Base-by-base conservation (phyloP, 2,113 vertebrate species). In the Oryzias javanicus region DNA sequence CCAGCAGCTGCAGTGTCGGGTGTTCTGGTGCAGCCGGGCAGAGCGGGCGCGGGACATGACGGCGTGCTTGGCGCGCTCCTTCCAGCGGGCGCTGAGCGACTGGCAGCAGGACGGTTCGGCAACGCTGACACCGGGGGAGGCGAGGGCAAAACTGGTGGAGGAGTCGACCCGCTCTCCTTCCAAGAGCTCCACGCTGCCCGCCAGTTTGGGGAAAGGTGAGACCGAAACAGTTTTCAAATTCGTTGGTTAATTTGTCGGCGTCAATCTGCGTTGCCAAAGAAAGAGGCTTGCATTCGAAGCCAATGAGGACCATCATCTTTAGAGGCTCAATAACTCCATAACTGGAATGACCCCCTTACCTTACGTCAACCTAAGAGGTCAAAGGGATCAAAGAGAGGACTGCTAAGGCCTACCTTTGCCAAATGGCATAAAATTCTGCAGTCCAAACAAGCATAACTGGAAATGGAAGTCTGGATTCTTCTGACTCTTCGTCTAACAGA, bases 1-100 rank as follows among this genome's bases (percentile, higher is more conserved):
- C 2, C 90, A 92, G 81, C 91, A 93, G 88, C 89, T 93, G 78
- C 91, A 92, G 74, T 93, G 92, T 40, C 83, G 91, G 1, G 91
- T 92, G 42, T 93, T 93, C 80, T 92, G 91, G 90, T 93, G 92
- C 84, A 91, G 87, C 70, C 86, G 90, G 27, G 90, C 90, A 0
- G 91, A 93, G 81, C 74, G 90, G 42, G 91, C 90, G 0, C 81
- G 75, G 0, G 91, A 92, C 81, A 90, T 93, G 88, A 92, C 91
- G 0, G 81, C 87, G 0, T 93, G 92, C 6, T 74, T 93, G 79
- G 92, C 91, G 0, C 70, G 53, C 14, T 92, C 91, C n/a, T 93
- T 93, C 74, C 89, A 93, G 82, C 74, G 69, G 27, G 92, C 92
- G 14, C 79, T 92, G 49, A 91, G 80, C 4, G 91, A 92, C 80